Base-by-base conservation (phyloP, 2,797 vertebrate species). In the Epinephelus malabaricus region DNA sequence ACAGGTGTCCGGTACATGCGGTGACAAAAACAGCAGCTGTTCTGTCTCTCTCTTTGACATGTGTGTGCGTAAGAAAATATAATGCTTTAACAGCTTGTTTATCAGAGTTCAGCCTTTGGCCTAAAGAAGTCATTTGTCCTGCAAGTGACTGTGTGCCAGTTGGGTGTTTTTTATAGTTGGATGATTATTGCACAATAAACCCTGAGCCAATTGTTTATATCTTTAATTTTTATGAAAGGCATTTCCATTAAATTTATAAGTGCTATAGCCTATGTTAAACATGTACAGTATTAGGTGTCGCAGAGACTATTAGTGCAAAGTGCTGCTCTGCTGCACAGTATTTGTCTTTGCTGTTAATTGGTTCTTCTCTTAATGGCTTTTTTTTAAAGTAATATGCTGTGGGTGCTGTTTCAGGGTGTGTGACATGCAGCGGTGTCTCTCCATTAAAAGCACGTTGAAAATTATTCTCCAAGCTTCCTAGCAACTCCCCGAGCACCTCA, bases 401-500 rank as follows among this genome's bases (percentile, higher is more conserved):
- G 62, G 78, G 47, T 73, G 84, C 66, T 82, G 79, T 82, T 92
- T 65, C 47, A 43, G 50, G 49, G 68, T 17, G 45, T 64, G 50
- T 56, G n/a, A 69, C 53, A 49, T 30, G 72, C 72, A 56, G 73
- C 21, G 66, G 65, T 81, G 73, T 76, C 59, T 9, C 62, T 76
- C 79, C 80, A 73, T 91, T 93, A 84, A 81, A 87, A 85, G 78
- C 84, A 59, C 67, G 78, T 78, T 65, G 70, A 83, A 88, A 85
- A 84, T 82, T 45, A 84, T 80, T 78, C 68, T 69, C 77, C 12
- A 13, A 58, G 93, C 84, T 86, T 89, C 96, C 90, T 94, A 94
- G 95, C 95, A 96, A 96, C 96, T 74, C 83, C 65, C 21, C 7
- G 77, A 92, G 88, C 81, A 79, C 70, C 72, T 79, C 65, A 60